These are phyloP conservation scores for Drosophila nikananu DNA, from an alignment of 1,140 invertebrate species.

Conservation along the genomic window DNA sequence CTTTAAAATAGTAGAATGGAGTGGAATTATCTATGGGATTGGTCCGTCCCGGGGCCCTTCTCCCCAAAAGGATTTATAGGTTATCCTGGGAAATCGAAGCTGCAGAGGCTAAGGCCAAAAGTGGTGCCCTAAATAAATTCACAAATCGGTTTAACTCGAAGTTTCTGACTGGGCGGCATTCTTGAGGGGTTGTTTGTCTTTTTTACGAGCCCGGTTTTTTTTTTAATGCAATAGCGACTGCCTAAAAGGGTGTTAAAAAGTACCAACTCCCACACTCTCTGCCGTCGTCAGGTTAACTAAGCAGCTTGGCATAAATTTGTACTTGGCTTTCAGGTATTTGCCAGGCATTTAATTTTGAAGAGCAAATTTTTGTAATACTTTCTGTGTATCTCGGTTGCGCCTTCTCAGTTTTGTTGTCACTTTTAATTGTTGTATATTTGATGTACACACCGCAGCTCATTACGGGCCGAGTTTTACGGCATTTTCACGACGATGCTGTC, in stretches of 20 bases:
- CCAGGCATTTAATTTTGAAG: conserved; percentile 54
- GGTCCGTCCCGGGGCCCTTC: conserved; percentile 5
- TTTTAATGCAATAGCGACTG: conserved; percentile 66
- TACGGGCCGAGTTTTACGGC: conserved; percentile 64
- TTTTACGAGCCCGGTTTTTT: conserved; percentile 64
- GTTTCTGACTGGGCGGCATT: conserved; percentile 28
- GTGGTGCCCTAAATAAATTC: conserved; percentile 62
- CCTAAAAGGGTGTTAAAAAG: conserved; percentile 56
- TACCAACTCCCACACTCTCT: conserved; percentile 8
- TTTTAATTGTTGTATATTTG: conserved; percentile 82
- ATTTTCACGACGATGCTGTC: conserved; percentile 62
- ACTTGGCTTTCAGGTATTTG: conserved; percentile 69
- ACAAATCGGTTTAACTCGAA: conserved; percentile 65
- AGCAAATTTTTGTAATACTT: conserved; percentile 62
- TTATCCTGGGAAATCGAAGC: conserved; percentile 57
- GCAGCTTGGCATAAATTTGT: conserved; percentile 60
- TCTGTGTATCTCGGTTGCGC: conserved; percentile 14
- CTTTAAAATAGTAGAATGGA: neutral
- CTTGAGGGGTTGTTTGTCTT: conserved; percentile 61
- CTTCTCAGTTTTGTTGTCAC: conserved; percentile 56
- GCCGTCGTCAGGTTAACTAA: conserved; percentile 5
- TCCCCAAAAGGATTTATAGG: conserved; percentile 42
- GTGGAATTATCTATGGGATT: conserved; percentile 33
- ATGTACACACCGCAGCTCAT: conserved; percentile 58
- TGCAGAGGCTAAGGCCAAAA: conserved; percentile 25